Conservation (phyloP, 2,113 vertebrate species). For the Triplophysa dalaica region DNA sequence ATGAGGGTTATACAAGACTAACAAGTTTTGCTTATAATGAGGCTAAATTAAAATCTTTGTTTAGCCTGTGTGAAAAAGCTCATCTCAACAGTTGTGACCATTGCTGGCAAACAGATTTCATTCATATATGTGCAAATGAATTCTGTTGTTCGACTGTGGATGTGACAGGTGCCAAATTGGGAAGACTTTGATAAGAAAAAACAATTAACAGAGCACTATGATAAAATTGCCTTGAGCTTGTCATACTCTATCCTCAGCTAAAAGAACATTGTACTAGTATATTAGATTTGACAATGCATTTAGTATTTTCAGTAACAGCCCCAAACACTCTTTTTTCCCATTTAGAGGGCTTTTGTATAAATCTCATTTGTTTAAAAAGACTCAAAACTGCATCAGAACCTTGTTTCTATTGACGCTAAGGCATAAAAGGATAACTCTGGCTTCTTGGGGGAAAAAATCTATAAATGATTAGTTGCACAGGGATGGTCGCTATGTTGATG, state of each 20-base stretch:
- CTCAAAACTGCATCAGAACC: background rate
- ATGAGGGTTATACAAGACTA: background rate
- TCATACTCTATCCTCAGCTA: background rate
- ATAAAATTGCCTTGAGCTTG: slow-evolving; percentile 2
- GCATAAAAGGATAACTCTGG: slow-evolving; percentile 15
- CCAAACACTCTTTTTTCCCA: background rate
- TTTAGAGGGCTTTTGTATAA: background rate
- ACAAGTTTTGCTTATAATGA: background rate
- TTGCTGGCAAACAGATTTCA: background rate
- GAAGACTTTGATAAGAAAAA: slow-evolving; percentile 14
- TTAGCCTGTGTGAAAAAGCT: background rate
- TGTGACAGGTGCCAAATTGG: slow-evolving; percentile 7
- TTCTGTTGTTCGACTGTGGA: background rate
- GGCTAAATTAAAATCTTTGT: background rate
- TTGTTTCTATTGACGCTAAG: slow-evolving; percentile 8
- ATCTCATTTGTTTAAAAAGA: background rate
- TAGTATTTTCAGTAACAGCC: background rate
- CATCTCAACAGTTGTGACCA: background rate
- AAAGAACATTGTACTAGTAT: background rate
- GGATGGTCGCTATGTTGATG: background rate
- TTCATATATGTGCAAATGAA: background rate
- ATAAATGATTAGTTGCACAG: slow-evolving; percentile 13
- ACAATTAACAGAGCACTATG: background rate
- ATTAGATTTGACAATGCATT: slow-evolving; percentile 18
- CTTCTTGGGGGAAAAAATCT: slow-evolving; percentile 5